Evolutionary conservation across 2,888 invertebrate species (phyloP).

Genomic region (Podabrus alpinus): DNA sequence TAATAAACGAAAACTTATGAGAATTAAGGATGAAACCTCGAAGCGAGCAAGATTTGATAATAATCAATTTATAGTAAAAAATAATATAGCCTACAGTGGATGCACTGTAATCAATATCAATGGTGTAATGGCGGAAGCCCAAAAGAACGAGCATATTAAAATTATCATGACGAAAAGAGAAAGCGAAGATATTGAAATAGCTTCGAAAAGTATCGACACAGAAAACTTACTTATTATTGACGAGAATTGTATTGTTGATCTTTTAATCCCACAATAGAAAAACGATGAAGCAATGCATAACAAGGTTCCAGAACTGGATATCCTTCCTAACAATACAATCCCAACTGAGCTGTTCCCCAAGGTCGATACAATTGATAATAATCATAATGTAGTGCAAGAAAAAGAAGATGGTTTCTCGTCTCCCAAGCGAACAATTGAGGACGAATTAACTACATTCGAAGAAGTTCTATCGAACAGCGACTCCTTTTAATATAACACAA

Average conservation of each 20-base stretch:
- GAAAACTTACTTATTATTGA: not conserved
- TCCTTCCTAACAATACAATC: not conserved
- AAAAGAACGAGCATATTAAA: not conserved
- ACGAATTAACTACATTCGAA: not conserved
- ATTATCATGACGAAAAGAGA: not conserved
- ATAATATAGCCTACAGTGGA: not conserved
- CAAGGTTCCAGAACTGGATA: not conserved
- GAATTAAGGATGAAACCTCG: too few species aligned
- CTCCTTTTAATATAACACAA: too few species aligned
- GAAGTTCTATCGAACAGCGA: not conserved
- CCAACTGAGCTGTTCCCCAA: too few species aligned
- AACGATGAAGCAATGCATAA: not conserved
- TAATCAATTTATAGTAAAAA: not conserved
- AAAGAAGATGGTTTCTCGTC: not conserved
- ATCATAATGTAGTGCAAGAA: not conserved
- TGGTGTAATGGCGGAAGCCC: not conserved
- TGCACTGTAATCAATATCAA: not conserved
- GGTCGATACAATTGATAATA: not conserved
- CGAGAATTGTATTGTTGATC: not conserved
- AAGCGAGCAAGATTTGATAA: not conserved
- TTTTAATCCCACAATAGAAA: not conserved
- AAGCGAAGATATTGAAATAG: not conserved
- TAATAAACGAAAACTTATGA: too few species aligned
- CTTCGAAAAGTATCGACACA: too few species aligned
- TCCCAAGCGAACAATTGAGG: not conserved